These are phyloP conservation scores for Columbina picui DNA, from an alignment of 2,113 vertebrate genomes.

Conservation along the genomic window DNA sequence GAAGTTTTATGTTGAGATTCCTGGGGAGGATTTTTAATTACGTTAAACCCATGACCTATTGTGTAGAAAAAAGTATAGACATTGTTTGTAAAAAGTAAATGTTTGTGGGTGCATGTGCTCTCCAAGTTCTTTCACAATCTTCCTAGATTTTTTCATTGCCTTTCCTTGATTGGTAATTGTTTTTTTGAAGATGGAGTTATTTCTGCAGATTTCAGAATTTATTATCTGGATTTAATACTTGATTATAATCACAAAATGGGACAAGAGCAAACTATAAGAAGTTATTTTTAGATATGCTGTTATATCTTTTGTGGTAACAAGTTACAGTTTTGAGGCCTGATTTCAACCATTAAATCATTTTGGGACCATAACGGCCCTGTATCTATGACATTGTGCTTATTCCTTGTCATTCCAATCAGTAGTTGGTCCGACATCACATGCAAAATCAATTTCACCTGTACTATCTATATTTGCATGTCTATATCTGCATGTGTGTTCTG, in stretches of 20 bases:
- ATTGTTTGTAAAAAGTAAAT: neutral
- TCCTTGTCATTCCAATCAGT: neutral
- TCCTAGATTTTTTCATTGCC: neutral
- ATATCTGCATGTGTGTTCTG: neutral
- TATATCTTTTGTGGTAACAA: neutral
- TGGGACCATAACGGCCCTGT: neutral
- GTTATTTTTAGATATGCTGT: neutral
- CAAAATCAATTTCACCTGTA: neutral
- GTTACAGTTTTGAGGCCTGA: conserved; percentile 2
- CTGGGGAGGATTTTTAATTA: conserved; percentile 1
- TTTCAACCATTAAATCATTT: conserved; percentile 10
- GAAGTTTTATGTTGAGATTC: neutral
- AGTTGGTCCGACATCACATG: neutral
- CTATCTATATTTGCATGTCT: neutral
- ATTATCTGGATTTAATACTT: neutral
- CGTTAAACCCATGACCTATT: neutral
- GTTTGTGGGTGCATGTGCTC: neutral
- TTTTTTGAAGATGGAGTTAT: neutral
- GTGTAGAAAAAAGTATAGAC: neutral
- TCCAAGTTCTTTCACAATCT: neutral
- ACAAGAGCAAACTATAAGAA: neutral
- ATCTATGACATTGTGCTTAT: neutral
- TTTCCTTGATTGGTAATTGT: neutral
- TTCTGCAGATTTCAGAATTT: neutral
- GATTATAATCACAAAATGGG: neutral